A percentile compares a stretch with the other conserved stretches of the same genome.
Conservation (phyloP, 2,888 invertebrate species). For the Boloria selene region DNA sequence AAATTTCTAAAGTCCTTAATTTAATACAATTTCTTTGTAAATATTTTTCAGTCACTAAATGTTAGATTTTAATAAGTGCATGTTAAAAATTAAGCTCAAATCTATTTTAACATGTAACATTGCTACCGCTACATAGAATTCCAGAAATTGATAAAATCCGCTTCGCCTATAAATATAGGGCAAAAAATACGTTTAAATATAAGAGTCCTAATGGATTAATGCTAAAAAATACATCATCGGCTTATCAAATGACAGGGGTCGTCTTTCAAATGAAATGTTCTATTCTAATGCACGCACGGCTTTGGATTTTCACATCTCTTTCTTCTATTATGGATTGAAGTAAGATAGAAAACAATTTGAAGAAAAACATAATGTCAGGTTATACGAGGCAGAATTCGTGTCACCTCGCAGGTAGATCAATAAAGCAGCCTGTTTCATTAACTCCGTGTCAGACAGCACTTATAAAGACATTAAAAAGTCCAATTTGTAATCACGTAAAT, state of each 20-base stretch:
- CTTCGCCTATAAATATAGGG: conserved; percentile 2
- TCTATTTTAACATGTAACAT: neutral
- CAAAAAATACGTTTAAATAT: conserved; percentile 52
- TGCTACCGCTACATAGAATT: neutral
- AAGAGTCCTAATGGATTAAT: conserved; percentile 68
- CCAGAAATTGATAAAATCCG: neutral
- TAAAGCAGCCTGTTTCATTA: conserved; percentile 78
- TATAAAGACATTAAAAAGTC: conserved; percentile 80
- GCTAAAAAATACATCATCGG: conserved; percentile 71
- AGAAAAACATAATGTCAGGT: conserved; percentile 77
- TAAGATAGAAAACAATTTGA: conserved; percentile 64
- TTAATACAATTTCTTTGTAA: too few relatives aligned
- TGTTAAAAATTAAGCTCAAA: too few relatives aligned
- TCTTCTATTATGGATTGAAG: conserved; percentile 47
- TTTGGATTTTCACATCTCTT: conserved; percentile 52
- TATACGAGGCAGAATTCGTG: conserved; percentile 67
- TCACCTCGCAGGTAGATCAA: conserved; percentile 80
- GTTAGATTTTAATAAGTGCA: too few relatives aligned
- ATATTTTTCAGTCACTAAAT: too few relatives aligned
- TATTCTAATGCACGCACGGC: conserved; percentile 62
- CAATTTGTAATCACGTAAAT: conserved; percentile 55
- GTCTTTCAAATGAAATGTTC: conserved; percentile 74
- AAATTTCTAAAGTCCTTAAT: too few relatives aligned
- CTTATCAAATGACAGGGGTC: conserved; percentile 79
- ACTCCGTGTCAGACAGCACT: conserved; percentile 73